These are phyloP conservation scores for Corythoichthys intestinalis DNA, from an alignment of 2,113 vertebrate species.

Conservation along the genomic window DNA sequence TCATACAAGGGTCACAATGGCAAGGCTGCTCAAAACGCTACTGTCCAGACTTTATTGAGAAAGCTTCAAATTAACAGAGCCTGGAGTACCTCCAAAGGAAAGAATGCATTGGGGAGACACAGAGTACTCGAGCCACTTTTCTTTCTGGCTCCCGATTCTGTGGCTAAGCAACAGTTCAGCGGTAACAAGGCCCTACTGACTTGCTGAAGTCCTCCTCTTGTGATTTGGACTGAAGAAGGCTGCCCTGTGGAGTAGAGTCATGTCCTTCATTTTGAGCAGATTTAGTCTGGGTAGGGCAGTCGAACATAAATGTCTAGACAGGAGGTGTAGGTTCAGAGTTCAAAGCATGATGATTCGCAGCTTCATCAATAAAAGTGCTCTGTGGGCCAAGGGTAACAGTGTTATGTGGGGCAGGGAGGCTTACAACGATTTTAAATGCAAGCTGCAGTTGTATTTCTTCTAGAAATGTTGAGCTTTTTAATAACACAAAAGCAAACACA, in stretches of 20 bases:
- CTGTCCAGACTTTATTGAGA: not conserved
- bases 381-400: not conserved
- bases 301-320: conserved; percentile 9
- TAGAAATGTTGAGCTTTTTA: not conserved
- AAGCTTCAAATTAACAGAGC: conserved; percentile 6
- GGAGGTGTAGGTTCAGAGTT: conserved; percentile 12
- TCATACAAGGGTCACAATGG: conserved; percentile 6
- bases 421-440: not conserved
- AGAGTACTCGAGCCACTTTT: conserved; percentile 20
- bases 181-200: conserved; percentile 9
- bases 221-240: conserved; percentile 14
- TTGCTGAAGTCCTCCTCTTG: conserved; percentile 16
- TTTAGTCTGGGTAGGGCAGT: conserved; percentile 12
- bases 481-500: not conserved
- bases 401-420: not conserved
- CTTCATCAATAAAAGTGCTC: conserved; percentile 10
- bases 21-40: not conserved
- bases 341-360: conserved; percentile 6
- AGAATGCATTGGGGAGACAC: conserved; percentile 6
- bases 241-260: conserved; percentile 7
- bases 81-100: conserved; percentile 25
- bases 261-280: conserved; percentile 7
- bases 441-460: not conserved
- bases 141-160: conserved; percentile 22
- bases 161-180: conserved; percentile 10